Evolutionary conservation across 1,140 invertebrate genomes (phyloP), one percentile per base, ranked within the genome.

Genomic region (Trissolcus basalis): DNA sequence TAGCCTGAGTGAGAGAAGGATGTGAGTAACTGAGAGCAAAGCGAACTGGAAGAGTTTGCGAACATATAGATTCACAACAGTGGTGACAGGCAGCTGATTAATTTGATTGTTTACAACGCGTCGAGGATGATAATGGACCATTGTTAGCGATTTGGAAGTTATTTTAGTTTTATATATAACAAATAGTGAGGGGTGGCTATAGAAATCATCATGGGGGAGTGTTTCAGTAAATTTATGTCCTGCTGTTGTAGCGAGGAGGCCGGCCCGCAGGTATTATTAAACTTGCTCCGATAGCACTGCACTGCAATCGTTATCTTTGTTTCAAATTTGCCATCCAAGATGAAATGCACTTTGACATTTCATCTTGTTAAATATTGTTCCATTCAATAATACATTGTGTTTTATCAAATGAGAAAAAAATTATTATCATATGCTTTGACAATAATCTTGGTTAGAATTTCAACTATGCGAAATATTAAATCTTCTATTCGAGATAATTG

Each of bases 221-320:
- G 86, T 63, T 88, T 90, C 81, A 91, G 90, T 13, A 59, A 48
- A 43, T 55, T 6, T 50, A 43, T 48, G 43, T 19, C 48, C 75
- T 91, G 90, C 81, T 88, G 91, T 69, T 92, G 91, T 70, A 89
- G 91, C 70, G 90, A 91, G 80, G 90, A 91, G 77, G 88, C 77
- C 44, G 87, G 89, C 72, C 86, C 90, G 14, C 90, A 91, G 90
- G 90, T 91, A 89, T 73, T 55, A 14, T 60, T 50, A 14, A 67
- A 68, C 47, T 9, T 61, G 53, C 7, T 58, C 39, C 35, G 19
- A 32, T 64, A 53, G 61, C 54, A 49, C n/a, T n/a, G n/a, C n/a
- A n/a, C n/a, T 56, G 10, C 39, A 27, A 27, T 27, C 19, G 19
- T 49, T 54, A 47, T 60, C 53, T 63, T 65, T 77, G n/a, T 10